Conservation (phyloP, 53 echinoderm and acorn worm species). For the Holothuria leucospilota region DNA sequence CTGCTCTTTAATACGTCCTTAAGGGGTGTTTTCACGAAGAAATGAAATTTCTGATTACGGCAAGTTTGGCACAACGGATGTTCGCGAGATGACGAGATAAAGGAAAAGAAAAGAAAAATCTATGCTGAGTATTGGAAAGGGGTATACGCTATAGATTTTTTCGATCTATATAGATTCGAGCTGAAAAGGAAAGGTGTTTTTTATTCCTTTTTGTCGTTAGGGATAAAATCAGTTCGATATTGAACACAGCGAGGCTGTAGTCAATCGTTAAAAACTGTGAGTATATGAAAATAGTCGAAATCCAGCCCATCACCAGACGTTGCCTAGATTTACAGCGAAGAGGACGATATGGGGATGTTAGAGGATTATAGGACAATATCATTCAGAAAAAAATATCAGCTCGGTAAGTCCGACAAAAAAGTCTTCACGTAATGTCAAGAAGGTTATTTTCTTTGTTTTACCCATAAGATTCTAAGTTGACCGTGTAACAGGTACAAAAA, state of each 20-base stretch:
- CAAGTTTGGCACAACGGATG: slow-evolving; percentile 41
- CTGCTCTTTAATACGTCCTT: slow-evolving; percentile 50
- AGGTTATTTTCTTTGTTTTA: no score
- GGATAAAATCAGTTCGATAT: slow-evolving; percentile 47
- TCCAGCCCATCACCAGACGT: slow-evolving; percentile 28
- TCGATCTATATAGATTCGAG: slow-evolving; percentile 34
- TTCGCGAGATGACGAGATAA: slow-evolving; percentile 28
- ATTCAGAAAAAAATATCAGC: no score
- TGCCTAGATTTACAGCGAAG: slow-evolving; percentile 11
- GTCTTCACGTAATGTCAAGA: no score
- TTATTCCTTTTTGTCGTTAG: slow-evolving; percentile 40
- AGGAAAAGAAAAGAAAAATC: slow-evolving; percentile 29
- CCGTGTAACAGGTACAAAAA: no score
- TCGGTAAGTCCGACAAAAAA: no score
- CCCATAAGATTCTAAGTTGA: no score
- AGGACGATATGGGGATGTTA: slow-evolving; percentile 1
- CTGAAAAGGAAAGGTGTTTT: slow-evolving; percentile 40
- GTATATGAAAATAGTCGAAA: slow-evolving; percentile 43
- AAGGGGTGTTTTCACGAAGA: slow-evolving; percentile 47
- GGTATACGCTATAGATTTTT: slow-evolving; percentile 39
- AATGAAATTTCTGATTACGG: slow-evolving; percentile 47
- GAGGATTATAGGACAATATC: no score
- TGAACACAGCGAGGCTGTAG: slow-evolving; percentile 45
- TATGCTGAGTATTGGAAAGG: slow-evolving; percentile 48
- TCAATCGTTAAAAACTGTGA: slow-evolving; percentile 40